Percentiles rank a stretch among this genome's conserved stretches.
Conservation (phyloP, 2,113 vertebrate species). For the Candoia aspera region DNA sequence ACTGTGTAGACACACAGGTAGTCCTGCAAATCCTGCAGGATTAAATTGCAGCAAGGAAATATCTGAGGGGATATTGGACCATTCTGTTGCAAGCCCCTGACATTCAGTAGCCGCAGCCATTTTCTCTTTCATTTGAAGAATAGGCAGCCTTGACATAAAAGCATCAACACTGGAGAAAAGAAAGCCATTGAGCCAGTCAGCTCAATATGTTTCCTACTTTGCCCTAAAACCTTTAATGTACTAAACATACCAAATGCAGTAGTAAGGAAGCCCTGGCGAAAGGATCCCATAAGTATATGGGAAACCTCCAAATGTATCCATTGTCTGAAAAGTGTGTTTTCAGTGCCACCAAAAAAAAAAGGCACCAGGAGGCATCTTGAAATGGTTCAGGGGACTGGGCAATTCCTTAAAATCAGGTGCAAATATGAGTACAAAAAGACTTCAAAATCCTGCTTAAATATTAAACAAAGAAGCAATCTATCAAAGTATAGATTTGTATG, state of each 20-base stretch:
- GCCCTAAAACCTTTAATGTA: not conserved
- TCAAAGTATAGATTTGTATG: too few species aligned
- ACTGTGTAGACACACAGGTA: too few species aligned
- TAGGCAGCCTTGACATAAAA: not conserved
- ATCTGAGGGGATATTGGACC: not conserved
- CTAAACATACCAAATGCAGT: not conserved
- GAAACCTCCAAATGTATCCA: not conserved
- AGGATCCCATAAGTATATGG: not conserved
- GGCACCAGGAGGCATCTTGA: not conserved
- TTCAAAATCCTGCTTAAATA: not conserved
- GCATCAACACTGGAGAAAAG: too few species aligned
- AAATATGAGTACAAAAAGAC: not conserved
- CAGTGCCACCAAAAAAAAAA: not conserved
- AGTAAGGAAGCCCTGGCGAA: not conserved
- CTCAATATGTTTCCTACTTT: not conserved
- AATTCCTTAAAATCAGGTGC: too few species aligned
- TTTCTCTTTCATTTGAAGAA: not conserved
- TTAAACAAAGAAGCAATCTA: not conserved
- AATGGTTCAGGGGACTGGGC: not conserved
- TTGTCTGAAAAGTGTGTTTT: not conserved
- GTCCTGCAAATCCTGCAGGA: not conserved
- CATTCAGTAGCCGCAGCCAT: not conserved
- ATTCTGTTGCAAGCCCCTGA: not conserved
- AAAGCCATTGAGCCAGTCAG: not conserved
- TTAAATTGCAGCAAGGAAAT: not conserved